These are phyloP conservation scores for Enhydra lutris DNA, from an alignment of 2,113 vertebrate genomes.

Conservation along the genomic window DNA sequence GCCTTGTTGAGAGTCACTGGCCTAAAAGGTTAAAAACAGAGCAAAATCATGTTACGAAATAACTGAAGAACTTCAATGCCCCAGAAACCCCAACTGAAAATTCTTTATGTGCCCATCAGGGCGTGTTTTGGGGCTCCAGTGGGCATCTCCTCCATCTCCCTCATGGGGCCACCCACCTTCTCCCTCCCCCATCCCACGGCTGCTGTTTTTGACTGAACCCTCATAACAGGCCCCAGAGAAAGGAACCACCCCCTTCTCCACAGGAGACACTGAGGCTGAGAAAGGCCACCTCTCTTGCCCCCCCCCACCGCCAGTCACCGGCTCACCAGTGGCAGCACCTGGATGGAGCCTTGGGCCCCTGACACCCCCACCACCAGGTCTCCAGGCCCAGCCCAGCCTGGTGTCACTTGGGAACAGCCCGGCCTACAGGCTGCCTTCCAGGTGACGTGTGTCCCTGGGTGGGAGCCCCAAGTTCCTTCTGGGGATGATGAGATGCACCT, in stretches of 20 bases:
- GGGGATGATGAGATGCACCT: background rate
- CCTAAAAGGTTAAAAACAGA: background rate
- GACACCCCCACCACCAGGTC: background rate
- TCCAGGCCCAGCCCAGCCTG: background rate
- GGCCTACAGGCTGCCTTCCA: fast-evolving
- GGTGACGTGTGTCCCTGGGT: background rate
- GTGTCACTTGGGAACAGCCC: background rate
- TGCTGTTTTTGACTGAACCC: background rate
- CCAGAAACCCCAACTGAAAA: background rate
- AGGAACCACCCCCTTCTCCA: background rate
- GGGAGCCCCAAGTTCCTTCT: background rate
- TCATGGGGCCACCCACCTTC: background rate
- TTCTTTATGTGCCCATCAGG: background rate
- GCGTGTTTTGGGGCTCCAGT: fast-evolving
- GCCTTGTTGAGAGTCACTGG: background rate
- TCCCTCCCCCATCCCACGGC: background rate
- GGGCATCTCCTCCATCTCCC: background rate
- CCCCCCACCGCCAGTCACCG: fast-evolving
- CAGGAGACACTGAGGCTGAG: background rate
- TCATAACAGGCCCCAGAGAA: background rate
- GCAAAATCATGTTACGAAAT: background rate
- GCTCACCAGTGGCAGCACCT: background rate
- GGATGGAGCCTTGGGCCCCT: background rate
- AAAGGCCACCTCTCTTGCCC: background rate
- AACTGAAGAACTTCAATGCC: background rate